A percentile compares a stretch with the other conserved stretches of the same genome.
Evolutionary conservation across 2,888 invertebrate species (phyloP).

Genomic region (Andricus curvator): DNA sequence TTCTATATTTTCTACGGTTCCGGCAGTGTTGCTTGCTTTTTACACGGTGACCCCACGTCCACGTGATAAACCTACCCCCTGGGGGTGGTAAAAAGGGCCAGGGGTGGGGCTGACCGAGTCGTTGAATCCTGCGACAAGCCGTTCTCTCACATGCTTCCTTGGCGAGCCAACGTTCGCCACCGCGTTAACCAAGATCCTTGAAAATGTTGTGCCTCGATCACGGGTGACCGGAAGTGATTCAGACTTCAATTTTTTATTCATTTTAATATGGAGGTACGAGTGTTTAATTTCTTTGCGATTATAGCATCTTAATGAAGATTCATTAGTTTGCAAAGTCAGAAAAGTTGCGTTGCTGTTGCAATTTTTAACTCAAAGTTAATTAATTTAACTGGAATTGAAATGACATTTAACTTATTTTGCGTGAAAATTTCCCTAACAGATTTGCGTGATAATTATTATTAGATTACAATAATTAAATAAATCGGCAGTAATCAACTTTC

Average conservation of each 20-base stretch:
- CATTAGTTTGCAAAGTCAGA: background rate
- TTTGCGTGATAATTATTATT: too few relatives aligned
- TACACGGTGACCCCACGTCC: slow-evolving; percentile 62
- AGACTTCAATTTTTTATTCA: background rate
- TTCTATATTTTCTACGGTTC: slow-evolving; percentile 53
- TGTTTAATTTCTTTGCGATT: background rate
- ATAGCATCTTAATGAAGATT: background rate
- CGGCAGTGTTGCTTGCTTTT: slow-evolving; percentile 49
- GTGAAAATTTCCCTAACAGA: too few relatives aligned
- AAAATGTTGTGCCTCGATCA: slow-evolving; percentile 59
- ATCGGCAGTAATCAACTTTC: too few relatives aligned
- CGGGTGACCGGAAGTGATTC: slow-evolving; percentile 49
- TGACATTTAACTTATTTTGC: too few relatives aligned
- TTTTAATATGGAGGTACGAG: slow-evolving; percentile 32
- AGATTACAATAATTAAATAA: too few relatives aligned
- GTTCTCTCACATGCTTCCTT: slow-evolving; percentile 69
- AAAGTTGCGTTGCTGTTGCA: background rate
- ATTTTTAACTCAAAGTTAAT: too few relatives aligned
- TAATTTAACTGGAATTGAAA: too few relatives aligned
- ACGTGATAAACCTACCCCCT: slow-evolving; percentile 70
- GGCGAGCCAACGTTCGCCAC: slow-evolving; percentile 66
- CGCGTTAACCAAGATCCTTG: slow-evolving; percentile 64
- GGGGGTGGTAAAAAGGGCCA: slow-evolving; percentile 61
- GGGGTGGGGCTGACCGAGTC: slow-evolving; percentile 57
- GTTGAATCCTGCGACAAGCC: slow-evolving; percentile 67